These are phyloP conservation scores for Frankliniella fusca DNA, from an alignment of 2,888 invertebrate genomes.

Conservation along the genomic window DNA sequence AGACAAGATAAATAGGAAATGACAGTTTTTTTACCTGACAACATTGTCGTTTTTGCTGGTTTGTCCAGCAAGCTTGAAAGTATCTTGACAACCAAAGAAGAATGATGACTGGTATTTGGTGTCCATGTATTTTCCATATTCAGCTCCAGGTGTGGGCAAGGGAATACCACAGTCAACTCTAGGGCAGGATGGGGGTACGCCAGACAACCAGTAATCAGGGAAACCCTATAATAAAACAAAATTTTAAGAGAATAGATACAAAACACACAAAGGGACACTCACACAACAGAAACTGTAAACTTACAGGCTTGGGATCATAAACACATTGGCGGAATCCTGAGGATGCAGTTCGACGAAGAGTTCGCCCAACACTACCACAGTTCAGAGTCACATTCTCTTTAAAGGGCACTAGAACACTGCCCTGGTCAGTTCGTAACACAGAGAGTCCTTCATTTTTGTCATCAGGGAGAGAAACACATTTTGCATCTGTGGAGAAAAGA, in stretches of 20 bases:
- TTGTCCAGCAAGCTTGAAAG: slow-evolving; percentile 89
- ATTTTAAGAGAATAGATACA: slow-evolving; percentile 24
- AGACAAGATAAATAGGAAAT: slow-evolving; percentile 42
- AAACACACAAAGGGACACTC: slow-evolving; percentile 29
- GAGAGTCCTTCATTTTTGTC: slow-evolving; percentile 81
- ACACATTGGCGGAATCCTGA: slow-evolving; percentile 90
- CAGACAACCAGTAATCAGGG: slow-evolving; percentile 88
- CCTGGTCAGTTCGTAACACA: slow-evolving; percentile 72
- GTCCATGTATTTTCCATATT: slow-evolving; percentile 82
- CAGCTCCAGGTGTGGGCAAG: slow-evolving; percentile 86
- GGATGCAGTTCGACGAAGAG: slow-evolving; percentile 73
- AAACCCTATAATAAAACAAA: slow-evolving; percentile 57
- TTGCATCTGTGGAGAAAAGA: slow-evolving; percentile 61
- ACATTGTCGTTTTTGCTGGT: slow-evolving; percentile 87
- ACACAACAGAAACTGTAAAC: slow-evolving; percentile 36
- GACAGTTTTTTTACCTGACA: slow-evolving; percentile 58
- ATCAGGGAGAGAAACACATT: slow-evolving; percentile 84
- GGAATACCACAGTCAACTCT: slow-evolving; percentile 88
- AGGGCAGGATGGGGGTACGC: slow-evolving; percentile 78
- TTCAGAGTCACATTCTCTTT: slow-evolving; percentile 84
- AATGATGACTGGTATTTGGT: slow-evolving; percentile 90
- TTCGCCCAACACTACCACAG: slow-evolving; percentile 73
- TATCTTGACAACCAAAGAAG: slow-evolving; percentile 93
- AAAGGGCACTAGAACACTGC: slow-evolving; percentile 81
- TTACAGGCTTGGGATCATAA: slow-evolving; percentile 83